Evolutionary conservation across 1,140 invertebrate genomes (phyloP), one percentile per base, ranked within the genome.

Genomic region (Neelides sp.): DNA sequence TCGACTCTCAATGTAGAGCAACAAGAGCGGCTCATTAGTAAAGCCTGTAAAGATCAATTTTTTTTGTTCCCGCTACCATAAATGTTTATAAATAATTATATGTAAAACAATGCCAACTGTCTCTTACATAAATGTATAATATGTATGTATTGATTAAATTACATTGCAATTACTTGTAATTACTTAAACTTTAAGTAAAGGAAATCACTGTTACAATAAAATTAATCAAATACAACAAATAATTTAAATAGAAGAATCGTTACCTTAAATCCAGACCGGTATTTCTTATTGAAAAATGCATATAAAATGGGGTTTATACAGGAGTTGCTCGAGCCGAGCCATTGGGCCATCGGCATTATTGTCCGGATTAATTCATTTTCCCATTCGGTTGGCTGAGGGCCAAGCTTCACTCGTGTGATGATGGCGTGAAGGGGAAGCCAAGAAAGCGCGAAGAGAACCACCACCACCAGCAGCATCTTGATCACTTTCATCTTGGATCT

Each of bases 391-490:
- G 55, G 54, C 35, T 19, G 32, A 28, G 58, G 58, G 32, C 63
- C 30, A 40, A 70, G 63, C 47, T 69, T 68, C 22, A 69, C 52
- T 5, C 66, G 57, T 5, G 64, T 62, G 41, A 68, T 65, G 41
- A 70, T 64, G 22, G 60, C 67, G 62, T 78, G 78, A 12, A 78
- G 63, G 4, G 76, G 76, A 23, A 75, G 63, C 76, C 76, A 78
- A 19, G 73, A 75, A 2, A 75, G 58, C n/a, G 73, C 69, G 62
- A 78, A 78, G 1, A 75, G 61, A 4, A 74, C 61, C 1, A 75
- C 73, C 2, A 78, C 75, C 0, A 73, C 64, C 2, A 74, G 63
- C 49, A 78, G 63, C 76, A 78, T 78, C 62, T 76, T 74, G 41
- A 76, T 67, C 3, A 75, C 75, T 45, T 72, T 70, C 23, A 73